phyloP scores from a whole-genome alignment of 2,888 invertebrate species.

The Melipona bicolor region DNA sequence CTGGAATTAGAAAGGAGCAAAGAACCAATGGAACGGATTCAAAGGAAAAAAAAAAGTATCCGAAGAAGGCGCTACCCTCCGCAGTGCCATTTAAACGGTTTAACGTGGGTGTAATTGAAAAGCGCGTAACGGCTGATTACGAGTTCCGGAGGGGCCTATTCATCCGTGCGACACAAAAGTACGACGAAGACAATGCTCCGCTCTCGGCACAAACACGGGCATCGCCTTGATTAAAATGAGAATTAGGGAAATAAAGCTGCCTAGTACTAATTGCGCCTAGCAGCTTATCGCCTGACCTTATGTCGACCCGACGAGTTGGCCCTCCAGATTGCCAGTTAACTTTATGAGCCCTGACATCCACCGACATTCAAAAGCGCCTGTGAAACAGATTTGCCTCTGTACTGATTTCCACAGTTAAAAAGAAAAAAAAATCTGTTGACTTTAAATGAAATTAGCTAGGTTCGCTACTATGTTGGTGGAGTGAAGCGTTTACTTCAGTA shows the following conservation, averaged over 20 bases:
- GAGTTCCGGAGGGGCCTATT: slow-evolving; percentile 68
- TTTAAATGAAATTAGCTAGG: neutral
- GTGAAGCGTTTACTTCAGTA: no score
- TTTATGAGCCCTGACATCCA: slow-evolving; percentile 47
- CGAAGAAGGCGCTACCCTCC: slow-evolving; percentile 21
- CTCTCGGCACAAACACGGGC: slow-evolving; percentile 67
- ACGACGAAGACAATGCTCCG: slow-evolving; percentile 74
- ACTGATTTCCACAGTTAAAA: neutral
- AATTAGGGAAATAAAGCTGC: slow-evolving; percentile 79
- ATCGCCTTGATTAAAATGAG: slow-evolving; percentile 81
- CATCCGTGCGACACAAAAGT: slow-evolving; percentile 70
- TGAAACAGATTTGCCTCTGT: neutral
- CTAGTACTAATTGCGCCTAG: slow-evolving; percentile 66
- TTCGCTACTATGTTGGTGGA: no score
- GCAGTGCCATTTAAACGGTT: slow-evolving; percentile 66
- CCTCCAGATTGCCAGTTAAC: slow-evolving; percentile 44
- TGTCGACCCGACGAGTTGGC: slow-evolving; percentile 54
- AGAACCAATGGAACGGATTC: neutral
- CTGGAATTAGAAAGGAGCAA: neutral
- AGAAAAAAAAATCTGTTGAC: neutral
- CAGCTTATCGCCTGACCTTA: slow-evolving; percentile 59
- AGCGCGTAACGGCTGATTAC: slow-evolving; percentile 80
- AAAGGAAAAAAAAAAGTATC: slow-evolving; percentile 38
- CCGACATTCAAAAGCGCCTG: no score
- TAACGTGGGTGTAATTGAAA: slow-evolving; percentile 65